Percentiles rank a stretch among this genome's conserved stretches.
phyloP scores from a whole-genome alignment of 2,113 vertebrate species.

The Willisornis vidua region DNA sequence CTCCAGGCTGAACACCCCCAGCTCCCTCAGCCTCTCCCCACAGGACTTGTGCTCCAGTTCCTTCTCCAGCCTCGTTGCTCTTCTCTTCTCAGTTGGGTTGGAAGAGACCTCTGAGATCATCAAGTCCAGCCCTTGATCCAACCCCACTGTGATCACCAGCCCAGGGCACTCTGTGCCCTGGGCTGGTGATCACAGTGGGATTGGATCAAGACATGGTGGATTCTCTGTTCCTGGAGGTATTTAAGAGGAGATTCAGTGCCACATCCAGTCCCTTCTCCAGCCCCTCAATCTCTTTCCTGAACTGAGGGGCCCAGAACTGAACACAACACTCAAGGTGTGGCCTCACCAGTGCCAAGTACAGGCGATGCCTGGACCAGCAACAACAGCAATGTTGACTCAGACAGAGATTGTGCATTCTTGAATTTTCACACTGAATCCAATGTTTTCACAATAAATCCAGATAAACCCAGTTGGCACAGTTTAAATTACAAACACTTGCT shows the following conservation, averaged over 20 bases:
- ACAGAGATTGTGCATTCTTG: accelerated
- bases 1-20: not conserved
- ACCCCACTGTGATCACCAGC: too few relatives aligned
- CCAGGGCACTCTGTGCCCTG: too few relatives aligned
- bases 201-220: too few relatives aligned
- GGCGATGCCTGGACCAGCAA: not conserved
- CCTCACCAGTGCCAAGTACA: not conserved
- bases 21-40: not conserved
- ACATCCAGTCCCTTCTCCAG: not conserved
- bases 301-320: not conserved
- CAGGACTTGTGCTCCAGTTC: not conserved
- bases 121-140: too few relatives aligned
- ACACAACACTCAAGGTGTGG: not conserved
- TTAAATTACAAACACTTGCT: not conserved
- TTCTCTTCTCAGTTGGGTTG: not conserved
- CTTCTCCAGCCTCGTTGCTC: not conserved
- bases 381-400: not conserved
- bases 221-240: too few relatives aligned
- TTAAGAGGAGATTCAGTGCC: too few relatives aligned
- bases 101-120: too few relatives aligned
- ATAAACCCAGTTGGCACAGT: not conserved
- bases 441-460: not conserved
- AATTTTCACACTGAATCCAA: not conserved
- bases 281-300: not conserved
- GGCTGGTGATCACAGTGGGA: too few relatives aligned